Evolutionary conservation across 2,113 vertebrate species (phyloP), one percentile per base, ranked within the genome.

Genomic region (Nerophis lumbriciformis): DNA sequence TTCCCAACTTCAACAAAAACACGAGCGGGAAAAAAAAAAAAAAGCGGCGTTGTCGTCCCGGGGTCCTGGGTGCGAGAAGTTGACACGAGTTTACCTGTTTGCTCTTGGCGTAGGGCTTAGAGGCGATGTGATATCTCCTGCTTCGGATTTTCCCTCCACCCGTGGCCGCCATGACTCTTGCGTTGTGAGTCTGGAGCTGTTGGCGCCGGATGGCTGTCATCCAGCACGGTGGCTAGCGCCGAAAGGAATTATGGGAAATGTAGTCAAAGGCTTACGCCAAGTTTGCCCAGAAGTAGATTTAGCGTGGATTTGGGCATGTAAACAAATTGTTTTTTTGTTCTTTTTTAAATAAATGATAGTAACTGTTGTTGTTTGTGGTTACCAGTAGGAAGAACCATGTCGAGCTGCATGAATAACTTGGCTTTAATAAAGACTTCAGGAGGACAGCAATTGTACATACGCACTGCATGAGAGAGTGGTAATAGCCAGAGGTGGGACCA

Each of bases 81-180:
- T 66, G 39, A 8, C n/a, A 6, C 59, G n/a, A 5, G 28, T 65
- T 90, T 88, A 93, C 93, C 92, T 93, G 93, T 82, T 90, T 93
- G 73, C 76, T 88, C 81, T 92, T 90, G 49, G 86, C 87, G 63
- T 94, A 94, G 12, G 93, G 93, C 84, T 92, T 94, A 65, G 90
- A 88, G 75, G 87, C 88, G 74, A 92, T 89, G 48, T 93, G 92
- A 80, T 89, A 90, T 78, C 93, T 92, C 76, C 92, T 91, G 80
- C 86, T 91, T 89, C 92, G 90, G 66, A 93, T 93, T 93, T 93
- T 94, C 88, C 93, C 93, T 91, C 93, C 91, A 85, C 90, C 90
- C 86, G 90, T 86, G 85, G 89, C 88, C 85, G 91, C 90, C 90
- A 92, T 92, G 83, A 85, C 83, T 88, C 75, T 82, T 71, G 86